These are phyloP conservation scores for Bufo bufo DNA, from an alignment of 2,113 vertebrate species.

Conservation along the genomic window DNA sequence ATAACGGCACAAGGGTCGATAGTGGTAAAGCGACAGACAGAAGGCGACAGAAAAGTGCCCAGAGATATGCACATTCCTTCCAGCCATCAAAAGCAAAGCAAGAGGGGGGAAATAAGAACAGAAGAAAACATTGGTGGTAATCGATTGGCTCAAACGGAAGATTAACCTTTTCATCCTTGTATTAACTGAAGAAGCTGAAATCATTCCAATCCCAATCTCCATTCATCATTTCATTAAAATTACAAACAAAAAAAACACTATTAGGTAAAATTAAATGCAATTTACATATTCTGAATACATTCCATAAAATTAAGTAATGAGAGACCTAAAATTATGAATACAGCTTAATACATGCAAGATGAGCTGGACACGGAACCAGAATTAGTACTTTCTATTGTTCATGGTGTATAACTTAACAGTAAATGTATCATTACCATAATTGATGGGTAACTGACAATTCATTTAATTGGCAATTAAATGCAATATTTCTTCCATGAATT, in stretches of 20 bases:
- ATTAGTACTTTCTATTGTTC: background rate
- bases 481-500: background rate
- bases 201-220: conserved; percentile 16
- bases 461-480: background rate
- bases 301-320: background rate
- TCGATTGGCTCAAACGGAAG: conserved; percentile 41
- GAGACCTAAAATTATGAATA: background rate
- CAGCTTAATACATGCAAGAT: background rate
- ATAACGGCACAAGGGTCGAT: conserved; percentile 21
- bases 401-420: background rate
- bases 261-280: conserved; percentile 16
- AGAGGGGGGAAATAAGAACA: background rate
- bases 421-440: background rate
- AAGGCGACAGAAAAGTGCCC: conserved; percentile 29
- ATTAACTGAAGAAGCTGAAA: conserved; percentile 39
- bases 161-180: conserved; percentile 41
- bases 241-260: conserved; percentile 11
- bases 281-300: background rate
- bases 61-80: conserved; percentile 26
- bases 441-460: background rate
- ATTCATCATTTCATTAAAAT: background rate
- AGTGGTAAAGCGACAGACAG: conserved; percentile 39
- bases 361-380: background rate
- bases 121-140: conserved; percentile 59
- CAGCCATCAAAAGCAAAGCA: conserved; percentile 39